phyloP scores from a whole-genome alignment of 2,888 invertebrate species.

The Drosophila affinis region DNA sequence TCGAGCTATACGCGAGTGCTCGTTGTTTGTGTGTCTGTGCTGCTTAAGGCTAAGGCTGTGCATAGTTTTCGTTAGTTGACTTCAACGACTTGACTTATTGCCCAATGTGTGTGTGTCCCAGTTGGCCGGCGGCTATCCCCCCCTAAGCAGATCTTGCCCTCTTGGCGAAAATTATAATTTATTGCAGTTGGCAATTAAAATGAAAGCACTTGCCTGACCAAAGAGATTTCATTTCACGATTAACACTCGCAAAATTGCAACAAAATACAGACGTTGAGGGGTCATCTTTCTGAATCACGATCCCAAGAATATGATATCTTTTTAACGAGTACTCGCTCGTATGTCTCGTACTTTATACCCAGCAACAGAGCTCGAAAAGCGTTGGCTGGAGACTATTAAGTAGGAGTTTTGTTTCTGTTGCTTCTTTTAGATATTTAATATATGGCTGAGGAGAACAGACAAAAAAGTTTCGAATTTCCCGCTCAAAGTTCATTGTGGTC shows the following conservation, averaged over 20 bases:
- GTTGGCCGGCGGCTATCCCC: slow-evolving; percentile 35
- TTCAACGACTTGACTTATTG: slow-evolving; percentile 50
- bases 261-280: not conserved
- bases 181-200: slow-evolving; percentile 46
- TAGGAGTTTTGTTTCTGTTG: not conserved
- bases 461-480: not conserved
- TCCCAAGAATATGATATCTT: slow-evolving; percentile 9
- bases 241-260: slow-evolving; percentile 1
- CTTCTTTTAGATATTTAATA: not conserved
- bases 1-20: not conserved
- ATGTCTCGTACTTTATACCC: not conserved
- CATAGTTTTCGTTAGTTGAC: slow-evolving; percentile 24
- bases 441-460: not conserved
- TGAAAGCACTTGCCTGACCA: slow-evolving; percentile 31
- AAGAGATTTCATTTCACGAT: slow-evolving; percentile 31
- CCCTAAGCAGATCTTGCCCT: slow-evolving; percentile 30
- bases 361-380: not conserved
- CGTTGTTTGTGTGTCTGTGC: slow-evolving; percentile 11
- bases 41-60: slow-evolving; percentile 7
- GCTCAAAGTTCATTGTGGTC: not conserved
- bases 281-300: slow-evolving; percentile 9
- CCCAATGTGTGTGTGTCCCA: slow-evolving; percentile 17
- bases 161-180: slow-evolving; percentile 50
- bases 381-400: not conserved
- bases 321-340: not conserved